These are phyloP conservation scores for Eretmocerus hayati DNA, from an alignment of 2,888 invertebrate genomes.

Conservation along the genomic window DNA sequence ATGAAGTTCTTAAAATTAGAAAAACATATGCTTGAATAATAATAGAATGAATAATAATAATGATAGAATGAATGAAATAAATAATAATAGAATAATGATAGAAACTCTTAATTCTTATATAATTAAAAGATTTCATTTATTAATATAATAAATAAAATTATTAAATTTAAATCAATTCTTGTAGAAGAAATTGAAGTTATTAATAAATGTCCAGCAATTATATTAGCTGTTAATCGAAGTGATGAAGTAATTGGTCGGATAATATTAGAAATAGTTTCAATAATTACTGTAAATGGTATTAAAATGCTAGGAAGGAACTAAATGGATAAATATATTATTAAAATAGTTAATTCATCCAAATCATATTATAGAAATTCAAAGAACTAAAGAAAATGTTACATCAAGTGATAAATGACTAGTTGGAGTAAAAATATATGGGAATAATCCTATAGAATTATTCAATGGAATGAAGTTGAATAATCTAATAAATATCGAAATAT, in stretches of 20 bases:
- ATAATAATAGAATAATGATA: too few relatives aligned
- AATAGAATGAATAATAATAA: conserved; percentile 58
- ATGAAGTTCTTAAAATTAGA: conserved; percentile 58
- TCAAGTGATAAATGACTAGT: too few relatives aligned
- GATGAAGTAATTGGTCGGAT: conserved; percentile 65
- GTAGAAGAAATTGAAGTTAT: conserved; percentile 58
- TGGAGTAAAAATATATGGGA: conserved; percentile 70
- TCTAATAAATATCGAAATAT: conserved; percentile 53
- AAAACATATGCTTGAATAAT: conserved; percentile 64
- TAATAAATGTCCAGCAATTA: conserved; percentile 67
- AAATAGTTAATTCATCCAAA: too few relatives aligned
- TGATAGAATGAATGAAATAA: conserved; percentile 51
- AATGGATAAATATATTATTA: too few relatives aligned
- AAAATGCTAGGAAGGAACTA: conserved; percentile 53
- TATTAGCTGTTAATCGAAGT: conserved; percentile 67
- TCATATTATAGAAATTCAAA: too few relatives aligned
- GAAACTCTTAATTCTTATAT: too few relatives aligned
- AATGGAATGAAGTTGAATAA: conserved; percentile 57
- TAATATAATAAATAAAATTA: conserved; percentile 39
- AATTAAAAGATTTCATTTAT: conserved; percentile 50
- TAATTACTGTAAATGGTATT: conserved; percentile 67
- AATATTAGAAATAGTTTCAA: conserved; percentile 68
- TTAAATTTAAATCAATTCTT: conserved; percentile 41
- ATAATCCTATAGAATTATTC: conserved; percentile 64
- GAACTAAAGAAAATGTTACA: too few relatives aligned